Conservation (phyloP, 2,797 vertebrate genomes). For the Coreius guichenoti region DNA sequence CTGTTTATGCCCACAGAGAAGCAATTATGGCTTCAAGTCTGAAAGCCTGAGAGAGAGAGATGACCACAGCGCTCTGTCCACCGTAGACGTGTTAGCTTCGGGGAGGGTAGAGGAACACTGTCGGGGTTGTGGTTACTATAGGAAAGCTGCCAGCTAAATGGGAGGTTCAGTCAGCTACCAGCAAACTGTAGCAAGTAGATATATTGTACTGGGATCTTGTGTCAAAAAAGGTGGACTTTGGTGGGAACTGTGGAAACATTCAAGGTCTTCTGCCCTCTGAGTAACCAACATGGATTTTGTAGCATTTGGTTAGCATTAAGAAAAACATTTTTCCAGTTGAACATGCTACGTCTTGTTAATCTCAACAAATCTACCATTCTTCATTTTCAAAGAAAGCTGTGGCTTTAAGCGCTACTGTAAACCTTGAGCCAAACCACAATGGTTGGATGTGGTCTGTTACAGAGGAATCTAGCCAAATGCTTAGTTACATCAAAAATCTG, state of each 20-base stretch:
- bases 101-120: conserved; percentile 72
- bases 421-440: conserved; percentile 11
- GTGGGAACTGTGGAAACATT: conserved; percentile 34
- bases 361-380: conserved; percentile 33
- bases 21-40: conserved; percentile 79
- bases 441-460: conserved; percentile 11
- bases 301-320: conserved; percentile 38
- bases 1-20: conserved; percentile 79
- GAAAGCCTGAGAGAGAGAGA: conserved; percentile 72
- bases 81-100: conserved; percentile 53
- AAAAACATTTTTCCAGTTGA: conserved; percentile 24
- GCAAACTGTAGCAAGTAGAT: conserved; percentile 25
- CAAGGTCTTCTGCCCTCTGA: conserved; percentile 6
- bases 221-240: conserved; percentile 11
- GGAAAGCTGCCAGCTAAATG: conserved; percentile 74
- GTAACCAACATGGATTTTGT: conserved; percentile 19
- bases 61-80: conserved; percentile 71
- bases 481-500: conserved; percentile 6
- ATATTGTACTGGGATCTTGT: conserved; percentile 33
- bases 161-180: conserved; percentile 72
- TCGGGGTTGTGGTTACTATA: conserved; percentile 71
- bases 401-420: conserved; percentile 1
- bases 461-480: conserved; percentile 21
- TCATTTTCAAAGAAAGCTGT: conserved; percentile 20
- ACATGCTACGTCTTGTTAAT: conserved; percentile 17